phyloP scores from a whole-genome alignment of 30 jellyfish, hydroid and myxozoan genomes.

The Pelagia noctiluca region DNA sequence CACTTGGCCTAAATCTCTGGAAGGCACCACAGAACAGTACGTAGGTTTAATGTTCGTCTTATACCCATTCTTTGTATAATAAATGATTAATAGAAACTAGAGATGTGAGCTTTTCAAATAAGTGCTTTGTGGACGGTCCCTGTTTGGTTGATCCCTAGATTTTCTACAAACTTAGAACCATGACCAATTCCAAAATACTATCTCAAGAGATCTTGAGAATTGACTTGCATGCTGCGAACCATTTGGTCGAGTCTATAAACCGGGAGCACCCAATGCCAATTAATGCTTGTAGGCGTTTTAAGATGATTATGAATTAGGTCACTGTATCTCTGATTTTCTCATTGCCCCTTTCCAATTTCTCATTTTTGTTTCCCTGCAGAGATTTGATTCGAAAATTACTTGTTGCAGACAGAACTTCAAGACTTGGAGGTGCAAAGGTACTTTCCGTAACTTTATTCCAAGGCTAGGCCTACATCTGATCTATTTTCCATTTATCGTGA shows the following conservation, averaged over 20 bases:
- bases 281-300: no score
- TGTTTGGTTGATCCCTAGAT: no score
- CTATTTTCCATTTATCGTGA: no score
- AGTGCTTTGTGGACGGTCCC: not conserved
- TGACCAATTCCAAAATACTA: no score
- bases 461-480: no score
- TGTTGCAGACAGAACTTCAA: constrained; percentile 80
- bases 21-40: constrained; percentile 70
- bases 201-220: no score
- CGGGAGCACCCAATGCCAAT: no score
- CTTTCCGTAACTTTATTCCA: no score
- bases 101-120: not conserved
- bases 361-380: constrained; percentile 36
- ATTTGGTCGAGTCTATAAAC: no score
- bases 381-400: constrained; percentile 72
- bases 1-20: constrained; percentile 76
- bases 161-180: no score
- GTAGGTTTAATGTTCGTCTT: not conserved
- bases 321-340: constrained; percentile 1
- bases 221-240: no score
- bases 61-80: not conserved
- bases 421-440: constrained; percentile 89
- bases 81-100: not conserved
- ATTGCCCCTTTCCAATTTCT: no score
- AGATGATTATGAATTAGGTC: not conserved